phyloP scores from a whole-genome alignment of 1,140 invertebrate species.

The Zophobas atratus region DNA sequence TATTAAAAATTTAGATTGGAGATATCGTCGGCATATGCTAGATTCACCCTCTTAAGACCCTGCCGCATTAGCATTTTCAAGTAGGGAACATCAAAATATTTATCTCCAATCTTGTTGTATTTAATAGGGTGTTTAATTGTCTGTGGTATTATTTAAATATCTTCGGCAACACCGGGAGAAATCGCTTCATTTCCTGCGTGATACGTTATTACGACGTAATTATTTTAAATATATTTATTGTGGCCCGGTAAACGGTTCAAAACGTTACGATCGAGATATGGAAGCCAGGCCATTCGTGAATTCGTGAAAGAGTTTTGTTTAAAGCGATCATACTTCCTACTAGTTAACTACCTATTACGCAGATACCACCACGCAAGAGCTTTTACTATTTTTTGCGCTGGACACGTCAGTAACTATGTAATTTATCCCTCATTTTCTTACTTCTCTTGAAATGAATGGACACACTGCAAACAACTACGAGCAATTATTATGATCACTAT shows the following conservation, averaged over 20 bases:
- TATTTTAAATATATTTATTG: conserved; percentile 55
- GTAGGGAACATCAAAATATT: conserved; percentile 58
- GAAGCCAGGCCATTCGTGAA: conserved; percentile 8
- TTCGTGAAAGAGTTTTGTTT: not conserved
- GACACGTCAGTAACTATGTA: conserved; percentile 7
- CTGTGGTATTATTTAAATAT: conserved; percentile 60
- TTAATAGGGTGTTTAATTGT: conserved; percentile 62
- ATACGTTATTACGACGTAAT: conserved; percentile 54
- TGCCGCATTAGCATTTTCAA: conserved; percentile 57
- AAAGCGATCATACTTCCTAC: conserved; percentile 31
- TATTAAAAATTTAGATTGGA: conserved; percentile 56
- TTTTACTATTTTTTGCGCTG: not conserved
- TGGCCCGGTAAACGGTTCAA: conserved; percentile 50
- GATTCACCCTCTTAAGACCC: conserved; percentile 46
- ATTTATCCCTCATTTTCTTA: conserved; percentile 25
- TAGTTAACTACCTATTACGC: conserved; percentile 11
- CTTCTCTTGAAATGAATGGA: conserved; percentile 18
- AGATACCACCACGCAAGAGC: conserved; percentile 20
- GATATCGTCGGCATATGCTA: conserved; percentile 52
- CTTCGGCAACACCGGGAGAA: conserved; percentile 52
- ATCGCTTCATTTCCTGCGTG: conserved; percentile 58
- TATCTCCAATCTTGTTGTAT: conserved; percentile 54
- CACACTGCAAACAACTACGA: conserved; percentile 6
- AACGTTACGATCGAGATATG: conserved; percentile 2
- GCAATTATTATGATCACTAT: conserved; percentile 35